Conservation (phyloP, 2,113 vertebrate genomes). For the Ammodytes marinus region DNA sequence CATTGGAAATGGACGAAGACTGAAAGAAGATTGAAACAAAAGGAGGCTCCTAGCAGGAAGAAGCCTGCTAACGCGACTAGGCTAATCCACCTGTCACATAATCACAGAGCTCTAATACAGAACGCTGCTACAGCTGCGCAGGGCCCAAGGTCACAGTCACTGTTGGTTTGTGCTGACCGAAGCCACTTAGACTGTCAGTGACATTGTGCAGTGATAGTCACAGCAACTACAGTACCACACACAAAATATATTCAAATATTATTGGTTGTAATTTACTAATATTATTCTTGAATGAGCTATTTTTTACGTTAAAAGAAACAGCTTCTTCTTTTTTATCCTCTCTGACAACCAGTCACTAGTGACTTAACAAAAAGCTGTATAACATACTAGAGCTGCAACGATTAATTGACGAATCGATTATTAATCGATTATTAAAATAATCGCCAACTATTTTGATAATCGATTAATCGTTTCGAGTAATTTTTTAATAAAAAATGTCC, state of each 20-base stretch:
- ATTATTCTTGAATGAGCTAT: not conserved
- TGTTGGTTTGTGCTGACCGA: constrained; percentile 59
- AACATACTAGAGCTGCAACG: no score
- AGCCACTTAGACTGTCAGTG: constrained; percentile 45
- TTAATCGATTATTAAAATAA: no score
- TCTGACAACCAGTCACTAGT: not conserved
- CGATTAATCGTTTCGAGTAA: no score
- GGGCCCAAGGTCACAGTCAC: constrained; percentile 60
- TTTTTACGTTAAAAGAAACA: not conserved
- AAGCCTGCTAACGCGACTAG: constrained; percentile 5
- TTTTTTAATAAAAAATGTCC: no score
- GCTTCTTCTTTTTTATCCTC: not conserved
- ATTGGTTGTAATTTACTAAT: not conserved
- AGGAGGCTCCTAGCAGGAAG: constrained; percentile 19
- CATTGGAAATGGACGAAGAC: constrained; percentile 27
- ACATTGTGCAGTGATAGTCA: constrained; percentile 39
- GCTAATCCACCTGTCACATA: constrained; percentile 54
- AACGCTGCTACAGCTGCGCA: constrained; percentile 36
- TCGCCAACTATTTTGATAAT: no score
- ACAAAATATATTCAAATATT: not conserved
- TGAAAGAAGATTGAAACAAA: not conserved
- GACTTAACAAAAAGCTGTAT: constrained; percentile 1
- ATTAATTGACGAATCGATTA: no score
- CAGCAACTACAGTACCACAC: not conserved
- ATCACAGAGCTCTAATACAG: constrained; percentile 42